Evolutionary conservation across 2,113 vertebrate genomes (phyloP), one percentile per base, ranked within the genome.

Genomic region (Tachysurus fulvidraco): DNA sequence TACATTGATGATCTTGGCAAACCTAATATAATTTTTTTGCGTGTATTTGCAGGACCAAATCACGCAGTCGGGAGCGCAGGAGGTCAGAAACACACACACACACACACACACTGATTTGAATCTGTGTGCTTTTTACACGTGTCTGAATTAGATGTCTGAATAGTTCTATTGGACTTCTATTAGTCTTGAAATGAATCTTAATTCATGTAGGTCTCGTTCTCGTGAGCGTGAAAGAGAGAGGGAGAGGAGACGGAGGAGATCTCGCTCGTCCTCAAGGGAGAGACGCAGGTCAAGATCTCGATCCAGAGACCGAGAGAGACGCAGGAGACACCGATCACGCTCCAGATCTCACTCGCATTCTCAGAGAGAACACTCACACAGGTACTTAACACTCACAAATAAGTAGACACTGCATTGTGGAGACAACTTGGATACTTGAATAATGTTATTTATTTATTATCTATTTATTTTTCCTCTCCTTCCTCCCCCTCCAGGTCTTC

Each of bases 21-120:
- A 77, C 5, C 50, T 1, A 78, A 28, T 54, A 83, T 2, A 57
- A 3, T n/a, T 3, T 17, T 52, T 30, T 36, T 88, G 14, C 11
- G 57, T 30, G 4, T 76, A 13, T 19, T 12, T 2, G n/a, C 85
- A 98, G 97, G 93, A 97, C 98, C 92, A 97, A 94, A 92, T 98
- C 97, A 87, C 95, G 95, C 89, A 99, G 97, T 54, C 95, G 94
- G 93, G 98, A 99, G 90, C 97, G 96, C 41, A 96, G 92, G 91
- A 94, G 95, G 95, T 95, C 8, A 83, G 87, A 87, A 54, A 12
- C 4, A 30, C 5, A 12, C 50, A 71, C 23, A 19, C 21, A 13
- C 21, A 59, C 41, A 13, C 4, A 25, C 9, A 21, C 46, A 71
- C 28, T 71, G 30, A 65, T 54, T 21, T 76, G 46, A 12, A 30